phyloP scores from a whole-genome alignment of 2,113 vertebrate species.

The Thunnus maccoyii region DNA sequence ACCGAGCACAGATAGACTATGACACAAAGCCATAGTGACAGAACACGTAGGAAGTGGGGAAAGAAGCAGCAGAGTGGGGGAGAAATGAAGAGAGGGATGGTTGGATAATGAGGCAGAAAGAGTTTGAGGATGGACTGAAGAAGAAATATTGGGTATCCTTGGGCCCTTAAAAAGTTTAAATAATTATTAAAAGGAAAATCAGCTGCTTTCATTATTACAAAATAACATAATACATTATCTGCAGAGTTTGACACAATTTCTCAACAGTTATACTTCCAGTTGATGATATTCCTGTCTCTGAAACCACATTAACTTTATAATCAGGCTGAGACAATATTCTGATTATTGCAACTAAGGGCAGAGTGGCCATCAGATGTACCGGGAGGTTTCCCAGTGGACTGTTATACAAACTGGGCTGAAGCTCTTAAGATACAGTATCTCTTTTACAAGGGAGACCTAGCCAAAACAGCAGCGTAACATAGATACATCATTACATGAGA shows the following conservation, averaged over 20 bases:
- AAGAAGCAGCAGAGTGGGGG: neutral
- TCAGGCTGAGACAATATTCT: no score
- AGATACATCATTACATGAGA: no score
- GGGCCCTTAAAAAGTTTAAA: neutral
- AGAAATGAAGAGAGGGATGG: neutral
- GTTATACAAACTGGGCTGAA: no score
- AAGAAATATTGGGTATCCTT: neutral
- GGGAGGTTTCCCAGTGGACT: no score
- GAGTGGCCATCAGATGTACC: no score
- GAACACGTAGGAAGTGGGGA: neutral
- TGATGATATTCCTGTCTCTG: neutral
- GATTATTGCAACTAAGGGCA: no score
- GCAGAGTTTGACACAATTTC: neutral
- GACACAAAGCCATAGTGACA: conserved; percentile 35
- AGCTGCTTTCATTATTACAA: neutral
- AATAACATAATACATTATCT: neutral
- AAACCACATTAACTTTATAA: neutral
- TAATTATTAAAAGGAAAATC: neutral
- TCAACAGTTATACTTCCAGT: no score
- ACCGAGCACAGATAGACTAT: conserved; percentile 13
- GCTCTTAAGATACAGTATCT: no score
- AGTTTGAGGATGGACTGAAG: neutral
- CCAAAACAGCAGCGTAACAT: no score
- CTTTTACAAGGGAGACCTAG: no score
- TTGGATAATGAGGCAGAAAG: conserved; percentile 8